These are phyloP conservation scores for Calameuta idolon DNA, from an alignment of 2,888 invertebrate genomes.

Conservation along the genomic window DNA sequence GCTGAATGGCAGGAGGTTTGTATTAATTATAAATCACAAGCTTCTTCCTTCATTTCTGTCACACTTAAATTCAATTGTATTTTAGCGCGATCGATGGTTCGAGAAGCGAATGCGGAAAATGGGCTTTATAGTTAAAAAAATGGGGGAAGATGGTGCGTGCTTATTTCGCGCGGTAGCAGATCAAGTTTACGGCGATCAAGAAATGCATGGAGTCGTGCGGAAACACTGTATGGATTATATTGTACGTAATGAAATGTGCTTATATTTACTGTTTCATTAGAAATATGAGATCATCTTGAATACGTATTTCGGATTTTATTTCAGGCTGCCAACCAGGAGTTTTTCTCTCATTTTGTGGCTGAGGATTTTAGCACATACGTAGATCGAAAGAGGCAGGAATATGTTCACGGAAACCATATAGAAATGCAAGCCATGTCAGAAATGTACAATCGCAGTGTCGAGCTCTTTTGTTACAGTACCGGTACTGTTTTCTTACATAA, in stretches of 20 bases:
- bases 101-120: constrained; percentile 78
- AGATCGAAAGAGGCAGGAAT: constrained; percentile 80
- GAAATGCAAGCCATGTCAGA: constrained; percentile 93
- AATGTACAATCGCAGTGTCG: constrained; percentile 88
- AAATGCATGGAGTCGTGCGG: constrained; percentile 85
- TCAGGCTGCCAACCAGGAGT: constrained; percentile 86
- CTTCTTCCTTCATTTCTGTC: neutral
- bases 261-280: neutral
- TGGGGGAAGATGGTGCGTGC: constrained; percentile 91
- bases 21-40: constrained; percentile 16
- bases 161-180: constrained; percentile 89
- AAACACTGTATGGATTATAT: constrained; percentile 92
- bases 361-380: constrained; percentile 89
- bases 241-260: constrained; percentile 69
- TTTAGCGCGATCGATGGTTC: constrained; percentile 77
- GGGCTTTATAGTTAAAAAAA: constrained; percentile 83
- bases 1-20: constrained; percentile 72
- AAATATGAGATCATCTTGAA: neutral
- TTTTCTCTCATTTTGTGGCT: constrained; percentile 89
- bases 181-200: constrained; percentile 92
- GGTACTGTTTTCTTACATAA: constrained; percentile 66
- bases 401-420: constrained; percentile 90
- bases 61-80: constrained; percentile 23
- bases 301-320: constrained; percentile 37
- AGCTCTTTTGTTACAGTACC: constrained; percentile 84